phyloP scores from a whole-genome alignment of 2,113 vertebrate genomes.

The Pedionomus torquatus region DNA sequence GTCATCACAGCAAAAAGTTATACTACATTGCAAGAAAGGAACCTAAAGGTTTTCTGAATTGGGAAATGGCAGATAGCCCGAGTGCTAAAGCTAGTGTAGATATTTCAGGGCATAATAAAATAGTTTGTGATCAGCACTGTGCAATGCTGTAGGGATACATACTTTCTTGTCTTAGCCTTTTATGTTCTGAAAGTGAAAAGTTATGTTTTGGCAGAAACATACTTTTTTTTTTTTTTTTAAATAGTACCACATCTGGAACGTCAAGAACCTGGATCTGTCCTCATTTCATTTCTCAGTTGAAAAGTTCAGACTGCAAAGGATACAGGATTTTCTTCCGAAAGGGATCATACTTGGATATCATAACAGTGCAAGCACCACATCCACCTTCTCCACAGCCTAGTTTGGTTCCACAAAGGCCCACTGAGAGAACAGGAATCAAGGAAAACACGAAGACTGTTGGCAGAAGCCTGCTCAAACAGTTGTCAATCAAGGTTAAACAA shows the following conservation, averaged over 20 bases:
- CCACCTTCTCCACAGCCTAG: conserved; percentile 94
- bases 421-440: conserved; percentile 77
- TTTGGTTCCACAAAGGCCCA: conserved; percentile 90
- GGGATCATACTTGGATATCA: conserved; percentile 86
- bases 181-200: neutral
- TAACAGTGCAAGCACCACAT: conserved; percentile 94
- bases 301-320: conserved; percentile 77
- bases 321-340: conserved; percentile 84
- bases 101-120: neutral
- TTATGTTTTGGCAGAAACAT: neutral
- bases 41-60: neutral
- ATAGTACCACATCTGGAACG: neutral
- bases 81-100: neutral
- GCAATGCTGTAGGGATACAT: neutral
- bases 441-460: neutral
- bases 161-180: neutral
- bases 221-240: neutral
- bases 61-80: neutral
- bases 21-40: neutral
- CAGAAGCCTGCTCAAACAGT: neutral
- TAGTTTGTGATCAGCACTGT: neutral
- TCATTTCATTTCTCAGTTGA: neutral
- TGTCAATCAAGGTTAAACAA: neutral
- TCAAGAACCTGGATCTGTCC: neutral
- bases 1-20: neutral